These are phyloP conservation scores for Paradisaea rubra DNA, from an alignment of 2,113 vertebrate genomes.

Conservation along the genomic window DNA sequence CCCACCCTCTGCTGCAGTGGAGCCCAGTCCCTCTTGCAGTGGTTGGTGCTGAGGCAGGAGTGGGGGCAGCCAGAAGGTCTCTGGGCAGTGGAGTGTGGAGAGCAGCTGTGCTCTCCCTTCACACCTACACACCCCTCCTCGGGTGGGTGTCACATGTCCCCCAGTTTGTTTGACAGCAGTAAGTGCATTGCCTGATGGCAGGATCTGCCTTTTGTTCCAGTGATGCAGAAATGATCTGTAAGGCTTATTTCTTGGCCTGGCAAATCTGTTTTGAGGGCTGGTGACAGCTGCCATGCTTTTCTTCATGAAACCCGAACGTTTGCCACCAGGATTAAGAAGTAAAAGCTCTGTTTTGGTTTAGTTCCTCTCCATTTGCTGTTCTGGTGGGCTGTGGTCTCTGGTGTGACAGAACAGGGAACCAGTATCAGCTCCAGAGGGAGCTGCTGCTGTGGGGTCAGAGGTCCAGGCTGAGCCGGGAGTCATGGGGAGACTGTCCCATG, in stretches of 20 bases:
- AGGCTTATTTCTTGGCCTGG: slow-evolving; percentile 20
- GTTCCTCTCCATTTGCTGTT: neutral
- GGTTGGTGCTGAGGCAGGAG: neutral
- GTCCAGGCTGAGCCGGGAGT: neutral
- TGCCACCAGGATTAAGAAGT: neutral
- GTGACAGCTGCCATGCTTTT: slow-evolving; percentile 22
- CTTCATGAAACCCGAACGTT: slow-evolving; percentile 33
- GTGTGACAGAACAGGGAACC: fast-evolving
- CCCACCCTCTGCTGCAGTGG: neutral
- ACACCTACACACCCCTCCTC: neutral
- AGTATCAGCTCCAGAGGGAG: neutral
- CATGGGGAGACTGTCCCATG: neutral
- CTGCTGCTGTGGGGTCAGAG: neutral
- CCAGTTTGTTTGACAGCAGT: neutral
- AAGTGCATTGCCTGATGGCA: neutral
- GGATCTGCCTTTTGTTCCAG: neutral
- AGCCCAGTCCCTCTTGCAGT: neutral
- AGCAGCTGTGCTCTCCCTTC: neutral
- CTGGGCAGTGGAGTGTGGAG: fast-evolving
- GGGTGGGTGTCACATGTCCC: neutral
- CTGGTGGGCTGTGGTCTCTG: neutral
- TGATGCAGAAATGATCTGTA: neutral
- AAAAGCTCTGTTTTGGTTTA: slow-evolving; percentile 26
- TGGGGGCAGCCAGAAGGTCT: neutral
- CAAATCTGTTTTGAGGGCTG: neutral